These are phyloP conservation scores for Antechinus stuartii DNA, from an alignment of 2,113 vertebrate genomes.

Conservation along the genomic window DNA sequence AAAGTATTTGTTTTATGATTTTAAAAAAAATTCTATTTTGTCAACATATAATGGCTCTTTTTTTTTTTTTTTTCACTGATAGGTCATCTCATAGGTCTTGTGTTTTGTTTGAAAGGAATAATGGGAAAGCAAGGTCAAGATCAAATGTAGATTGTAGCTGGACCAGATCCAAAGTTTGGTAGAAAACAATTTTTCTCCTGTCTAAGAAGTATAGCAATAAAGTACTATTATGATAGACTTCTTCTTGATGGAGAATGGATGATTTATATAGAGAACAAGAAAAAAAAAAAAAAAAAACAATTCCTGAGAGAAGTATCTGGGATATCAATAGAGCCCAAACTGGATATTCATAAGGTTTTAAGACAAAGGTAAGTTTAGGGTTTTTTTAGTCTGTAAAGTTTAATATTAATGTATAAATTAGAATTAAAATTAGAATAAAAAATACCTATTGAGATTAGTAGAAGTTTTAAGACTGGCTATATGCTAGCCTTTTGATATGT, in stretches of 20 bases:
- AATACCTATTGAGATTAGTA: not conserved
- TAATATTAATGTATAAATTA: not conserved
- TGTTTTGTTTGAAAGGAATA: not conserved
- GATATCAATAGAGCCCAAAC: not conserved
- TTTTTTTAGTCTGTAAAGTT: not conserved
- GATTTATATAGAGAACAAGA: too few species aligned
- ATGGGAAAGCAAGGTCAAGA: not conserved
- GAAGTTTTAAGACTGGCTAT: not conserved
- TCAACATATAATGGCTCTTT: not conserved
- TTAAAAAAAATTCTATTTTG: slow-evolving; percentile 7
- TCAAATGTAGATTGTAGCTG: not conserved
- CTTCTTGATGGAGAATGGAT: not conserved
- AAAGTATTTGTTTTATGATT: slow-evolving; percentile 3
- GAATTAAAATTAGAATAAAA: not conserved
- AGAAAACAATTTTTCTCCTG: not conserved
- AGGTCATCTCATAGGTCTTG: not conserved
- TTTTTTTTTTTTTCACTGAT: not conserved
- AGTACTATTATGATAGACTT: not conserved
- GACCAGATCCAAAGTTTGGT: not conserved
- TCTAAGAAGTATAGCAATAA: not conserved
- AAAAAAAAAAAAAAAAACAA: not conserved
- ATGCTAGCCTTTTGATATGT: not conserved
- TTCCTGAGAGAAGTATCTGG: not conserved
- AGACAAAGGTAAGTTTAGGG: not conserved
- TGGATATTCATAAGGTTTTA: not conserved